phyloP scores from a whole-genome alignment of 2,113 vertebrate genomes.

The Triplophysa dalaica region DNA sequence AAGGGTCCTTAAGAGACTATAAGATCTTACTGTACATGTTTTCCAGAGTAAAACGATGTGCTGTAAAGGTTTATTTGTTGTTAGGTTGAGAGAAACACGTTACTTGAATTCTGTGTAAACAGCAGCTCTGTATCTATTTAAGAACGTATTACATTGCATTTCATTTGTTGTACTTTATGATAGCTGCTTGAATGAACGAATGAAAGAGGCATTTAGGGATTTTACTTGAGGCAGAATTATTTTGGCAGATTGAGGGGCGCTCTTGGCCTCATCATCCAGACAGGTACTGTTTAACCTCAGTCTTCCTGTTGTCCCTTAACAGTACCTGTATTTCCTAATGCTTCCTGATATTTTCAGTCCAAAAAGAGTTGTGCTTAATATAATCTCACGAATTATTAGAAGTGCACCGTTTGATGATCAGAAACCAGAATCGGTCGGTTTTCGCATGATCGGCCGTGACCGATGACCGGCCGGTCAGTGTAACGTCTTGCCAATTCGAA shows the following conservation, averaged over 20 bases:
- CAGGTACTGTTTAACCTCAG: neutral
- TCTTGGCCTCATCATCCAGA: neutral
- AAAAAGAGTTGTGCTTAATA: slow-evolving; percentile 18
- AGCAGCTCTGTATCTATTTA: neutral
- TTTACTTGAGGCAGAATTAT: neutral
- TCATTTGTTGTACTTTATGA: neutral
- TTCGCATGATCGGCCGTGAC: too few relatives aligned
- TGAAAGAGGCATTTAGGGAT: too few relatives aligned
- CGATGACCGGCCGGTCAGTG: too few relatives aligned
- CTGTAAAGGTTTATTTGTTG: too few relatives aligned
- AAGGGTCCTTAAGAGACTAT: too few relatives aligned
- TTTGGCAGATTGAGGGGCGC: slow-evolving; percentile 13
- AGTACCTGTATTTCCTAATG: neutral
- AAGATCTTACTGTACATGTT: too few relatives aligned
- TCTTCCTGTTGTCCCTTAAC: slow-evolving; percentile 9
- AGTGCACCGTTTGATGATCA: too few relatives aligned
- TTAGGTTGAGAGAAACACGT: neutral
- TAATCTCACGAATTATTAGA: too few relatives aligned
- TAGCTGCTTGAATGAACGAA: neutral
- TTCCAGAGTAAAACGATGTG: too few relatives aligned
- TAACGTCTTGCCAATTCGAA: too few relatives aligned
- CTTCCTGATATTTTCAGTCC: neutral
- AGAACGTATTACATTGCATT: neutral
- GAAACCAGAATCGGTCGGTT: too few relatives aligned
- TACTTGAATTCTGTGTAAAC: neutral